A percentile compares a stretch with the other conserved stretches of the same genome.
Conservation (phyloP, 2,113 vertebrate species). For the Leptodactylus fuscus region DNA sequence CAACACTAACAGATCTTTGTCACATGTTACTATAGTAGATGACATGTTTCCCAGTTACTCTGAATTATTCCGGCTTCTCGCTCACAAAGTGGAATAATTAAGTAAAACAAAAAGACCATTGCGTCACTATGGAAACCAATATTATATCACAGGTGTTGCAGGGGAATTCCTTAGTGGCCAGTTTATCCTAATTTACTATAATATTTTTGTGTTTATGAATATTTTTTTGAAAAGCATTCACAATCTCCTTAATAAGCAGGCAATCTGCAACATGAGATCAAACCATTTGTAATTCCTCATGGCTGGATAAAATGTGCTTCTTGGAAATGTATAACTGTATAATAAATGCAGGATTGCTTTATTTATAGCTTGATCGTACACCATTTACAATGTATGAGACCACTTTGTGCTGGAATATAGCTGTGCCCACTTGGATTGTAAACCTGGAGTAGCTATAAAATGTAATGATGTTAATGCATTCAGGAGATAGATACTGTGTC, state of each 20-base stretch:
- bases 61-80: neutral
- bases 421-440: neutral
- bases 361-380: neutral
- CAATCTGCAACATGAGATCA: neutral
- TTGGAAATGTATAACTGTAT: neutral
- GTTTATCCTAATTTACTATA: constrained; percentile 81
- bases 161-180: constrained; percentile 78
- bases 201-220: constrained; percentile 75
- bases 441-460: neutral
- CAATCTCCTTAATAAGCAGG: constrained; percentile 19
- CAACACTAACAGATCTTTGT: neutral
- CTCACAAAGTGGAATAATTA: constrained; percentile 76
- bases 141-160: constrained; percentile 80
- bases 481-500: neutral
- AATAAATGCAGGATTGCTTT: neutral
- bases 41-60: constrained; percentile 59
- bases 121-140: constrained; percentile 81
- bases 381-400: neutral
- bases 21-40: constrained; percentile 30
- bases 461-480: constrained; percentile 14
- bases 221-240: constrained; percentile 39
- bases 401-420: neutral
- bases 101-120: constrained; percentile 73
- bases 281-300: neutral
- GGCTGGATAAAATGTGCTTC: neutral